Percentiles rank a stretch among this genome's conserved stretches.
These are phyloP conservation scores for Enteromius anoplus DNA, from an alignment of 2,797 vertebrate genomes.

Conservation along the genomic window DNA sequence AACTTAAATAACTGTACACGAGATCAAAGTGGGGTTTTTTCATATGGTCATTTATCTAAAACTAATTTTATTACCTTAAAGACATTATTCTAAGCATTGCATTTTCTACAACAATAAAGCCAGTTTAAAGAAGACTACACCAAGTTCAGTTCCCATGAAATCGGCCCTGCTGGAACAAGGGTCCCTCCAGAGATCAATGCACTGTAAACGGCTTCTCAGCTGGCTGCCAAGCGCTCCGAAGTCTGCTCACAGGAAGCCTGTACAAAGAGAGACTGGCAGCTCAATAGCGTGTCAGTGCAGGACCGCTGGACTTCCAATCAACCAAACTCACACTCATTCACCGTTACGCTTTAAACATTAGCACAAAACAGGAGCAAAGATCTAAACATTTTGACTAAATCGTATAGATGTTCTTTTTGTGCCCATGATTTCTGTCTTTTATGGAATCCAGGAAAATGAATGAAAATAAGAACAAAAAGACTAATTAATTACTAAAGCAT, in stretches of 20 bases:
- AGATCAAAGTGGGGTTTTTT: background rate
- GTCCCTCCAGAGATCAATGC: constrained; percentile 50
- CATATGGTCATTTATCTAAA: background rate
- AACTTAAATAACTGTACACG: background rate
- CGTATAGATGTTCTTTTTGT: background rate
- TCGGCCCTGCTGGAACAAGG: constrained; percentile 46
- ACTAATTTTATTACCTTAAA: background rate
- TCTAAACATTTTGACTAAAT: background rate
- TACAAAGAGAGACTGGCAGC: constrained; percentile 60
- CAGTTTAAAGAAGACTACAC: constrained; percentile 42
- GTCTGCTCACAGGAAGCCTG: constrained; percentile 58
- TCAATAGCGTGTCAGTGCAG: constrained; percentile 37
- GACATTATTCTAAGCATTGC: background rate
- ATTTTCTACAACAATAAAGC: constrained; percentile 20
- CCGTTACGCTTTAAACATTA: background rate
- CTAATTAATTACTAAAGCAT: background rate
- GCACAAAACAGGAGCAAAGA: background rate
- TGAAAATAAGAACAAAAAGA: constrained; percentile 10
- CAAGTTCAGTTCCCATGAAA: constrained; percentile 59
- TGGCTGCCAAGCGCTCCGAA: constrained; percentile 64
- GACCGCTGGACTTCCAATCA: constrained; percentile 5
- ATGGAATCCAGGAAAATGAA: background rate
- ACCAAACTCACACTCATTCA: constrained; percentile 7
- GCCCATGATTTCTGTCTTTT: background rate
- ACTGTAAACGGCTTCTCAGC: constrained; percentile 67